Conservation (phyloP, 2,797 vertebrate genomes). For the Helostoma temminkii region DNA sequence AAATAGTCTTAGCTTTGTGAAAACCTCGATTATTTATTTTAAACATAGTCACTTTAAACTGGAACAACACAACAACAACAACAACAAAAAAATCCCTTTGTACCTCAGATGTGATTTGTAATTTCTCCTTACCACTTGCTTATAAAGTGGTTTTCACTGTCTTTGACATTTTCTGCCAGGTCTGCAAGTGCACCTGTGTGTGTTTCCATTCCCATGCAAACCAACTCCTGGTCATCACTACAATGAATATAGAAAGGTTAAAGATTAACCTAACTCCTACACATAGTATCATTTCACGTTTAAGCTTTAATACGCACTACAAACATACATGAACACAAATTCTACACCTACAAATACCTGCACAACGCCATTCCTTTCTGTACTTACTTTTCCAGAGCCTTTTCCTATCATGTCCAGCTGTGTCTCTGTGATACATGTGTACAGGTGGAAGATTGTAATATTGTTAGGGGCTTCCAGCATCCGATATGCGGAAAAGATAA, state of each 20-base stretch:
- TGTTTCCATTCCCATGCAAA: slow-evolving; percentile 20
- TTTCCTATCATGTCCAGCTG: slow-evolving; percentile 28
- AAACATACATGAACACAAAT: slow-evolving; percentile 5
- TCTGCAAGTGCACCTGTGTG: slow-evolving; percentile 6
- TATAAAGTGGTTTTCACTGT: slow-evolving; percentile 32
- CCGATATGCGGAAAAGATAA: slow-evolving; percentile 74
- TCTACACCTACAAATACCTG: slow-evolving; percentile 13
- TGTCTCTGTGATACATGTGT: slow-evolving; percentile 54
- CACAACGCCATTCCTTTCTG: slow-evolving; percentile 2
- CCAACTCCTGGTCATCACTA: slow-evolving; percentile 3
- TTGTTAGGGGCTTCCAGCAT: slow-evolving; percentile 61
- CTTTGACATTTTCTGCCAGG: slow-evolving; percentile 10
- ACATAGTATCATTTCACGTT: neutral
- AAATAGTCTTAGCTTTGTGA: too few relatives aligned
- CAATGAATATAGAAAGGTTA: slow-evolving; percentile 21
- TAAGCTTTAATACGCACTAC: neutral
- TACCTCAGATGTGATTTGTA: neutral
- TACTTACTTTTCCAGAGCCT: slow-evolving; percentile 21
- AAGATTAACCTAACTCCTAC: neutral
- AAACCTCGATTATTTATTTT: too few relatives aligned
- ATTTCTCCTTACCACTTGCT: slow-evolving; percentile 2
- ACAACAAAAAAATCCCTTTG: neutral
- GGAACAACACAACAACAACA: neutral
- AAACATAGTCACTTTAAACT: too few relatives aligned
- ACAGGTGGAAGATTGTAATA: slow-evolving; percentile 67